These are phyloP conservation scores for Sorex maritimensis DNA, from an alignment of 2,797 vertebrate species.

Conservation along the genomic window DNA sequence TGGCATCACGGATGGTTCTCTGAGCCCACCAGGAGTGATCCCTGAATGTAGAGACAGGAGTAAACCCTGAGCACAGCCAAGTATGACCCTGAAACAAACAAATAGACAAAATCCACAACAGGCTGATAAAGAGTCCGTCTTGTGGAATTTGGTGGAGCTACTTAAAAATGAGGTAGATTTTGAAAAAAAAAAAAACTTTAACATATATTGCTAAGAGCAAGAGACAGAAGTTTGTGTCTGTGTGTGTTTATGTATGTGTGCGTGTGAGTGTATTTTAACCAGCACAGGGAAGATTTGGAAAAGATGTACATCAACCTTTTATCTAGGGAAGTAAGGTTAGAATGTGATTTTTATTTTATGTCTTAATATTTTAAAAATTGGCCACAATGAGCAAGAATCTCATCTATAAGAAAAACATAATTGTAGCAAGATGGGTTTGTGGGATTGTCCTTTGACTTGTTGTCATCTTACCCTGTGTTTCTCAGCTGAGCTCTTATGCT, in stretches of 20 bases:
- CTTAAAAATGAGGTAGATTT: slow-evolving; percentile 41
- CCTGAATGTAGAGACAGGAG: no score
- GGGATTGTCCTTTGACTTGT: background rate
- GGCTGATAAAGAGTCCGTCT: background rate
- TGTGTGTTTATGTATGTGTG: background rate
- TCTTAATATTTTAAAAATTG: slow-evolving; percentile 34
- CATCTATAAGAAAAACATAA: background rate
- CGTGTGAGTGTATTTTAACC: background rate
- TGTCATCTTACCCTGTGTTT: background rate
- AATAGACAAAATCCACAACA: no score
- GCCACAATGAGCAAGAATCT: background rate
- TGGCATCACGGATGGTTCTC: no score
- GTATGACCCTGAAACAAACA: no score
- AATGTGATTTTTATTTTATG: slow-evolving; percentile 49
- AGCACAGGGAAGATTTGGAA: background rate
- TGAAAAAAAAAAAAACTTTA: background rate
- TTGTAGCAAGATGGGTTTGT: background rate
- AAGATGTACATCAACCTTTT: background rate
- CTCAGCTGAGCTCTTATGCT: no score
- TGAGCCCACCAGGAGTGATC: no score
- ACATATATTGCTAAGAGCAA: background rate
- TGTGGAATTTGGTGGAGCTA: slow-evolving; percentile 11
- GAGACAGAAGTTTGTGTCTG: background rate
- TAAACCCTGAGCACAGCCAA: no score
- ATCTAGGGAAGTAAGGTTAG: background rate